Evolutionary conservation across 2,888 invertebrate genomes (phyloP).

Genomic region (Chalcosyrphus nemorum): DNA sequence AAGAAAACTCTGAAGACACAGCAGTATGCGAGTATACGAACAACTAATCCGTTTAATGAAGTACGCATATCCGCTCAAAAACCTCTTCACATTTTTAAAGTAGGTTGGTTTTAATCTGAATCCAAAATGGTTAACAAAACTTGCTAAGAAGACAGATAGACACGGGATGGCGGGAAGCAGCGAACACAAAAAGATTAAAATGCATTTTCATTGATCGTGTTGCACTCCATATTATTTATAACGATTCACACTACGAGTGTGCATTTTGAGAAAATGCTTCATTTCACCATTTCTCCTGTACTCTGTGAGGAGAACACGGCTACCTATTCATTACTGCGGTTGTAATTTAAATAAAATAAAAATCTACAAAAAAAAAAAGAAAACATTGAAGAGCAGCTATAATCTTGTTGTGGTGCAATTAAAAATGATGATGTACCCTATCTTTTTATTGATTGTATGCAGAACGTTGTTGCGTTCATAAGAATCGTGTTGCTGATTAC

Average conservation of each 20-base stretch:
- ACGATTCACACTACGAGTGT: conserved; percentile 5
- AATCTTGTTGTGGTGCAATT: not conserved
- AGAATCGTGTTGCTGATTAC: no score
- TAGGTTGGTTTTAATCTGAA: not conserved
- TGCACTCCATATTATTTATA: conserved; percentile 27
- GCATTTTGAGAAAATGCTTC: conserved; percentile 33
- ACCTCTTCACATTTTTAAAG: conserved; percentile 23
- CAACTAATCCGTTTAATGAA: conserved; percentile 41
- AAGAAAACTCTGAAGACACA: conserved; percentile 8
- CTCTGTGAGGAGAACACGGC: not conserved
- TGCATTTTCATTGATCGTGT: conserved; percentile 15
- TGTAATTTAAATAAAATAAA: conserved; percentile 34
- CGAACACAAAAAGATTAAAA: not conserved
- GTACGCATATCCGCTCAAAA: conserved; percentile 40
- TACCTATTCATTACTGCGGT: conserved; percentile 19
- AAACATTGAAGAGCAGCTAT: not conserved
- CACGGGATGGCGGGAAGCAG: no score
- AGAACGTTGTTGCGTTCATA: no score
- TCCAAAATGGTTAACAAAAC: conserved; percentile 26
- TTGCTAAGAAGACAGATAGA: not conserved
- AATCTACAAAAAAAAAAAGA: conserved; percentile 1
- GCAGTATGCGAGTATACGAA: not conserved
- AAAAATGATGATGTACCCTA: not conserved
- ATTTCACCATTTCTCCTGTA: conserved; percentile 27
- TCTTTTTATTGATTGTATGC: not conserved